A percentile compares a stretch with the other conserved stretches of the same genome.
Conservation (phyloP, 92 coral and sea anemone species). For the Bergia puertoricense region DNA sequence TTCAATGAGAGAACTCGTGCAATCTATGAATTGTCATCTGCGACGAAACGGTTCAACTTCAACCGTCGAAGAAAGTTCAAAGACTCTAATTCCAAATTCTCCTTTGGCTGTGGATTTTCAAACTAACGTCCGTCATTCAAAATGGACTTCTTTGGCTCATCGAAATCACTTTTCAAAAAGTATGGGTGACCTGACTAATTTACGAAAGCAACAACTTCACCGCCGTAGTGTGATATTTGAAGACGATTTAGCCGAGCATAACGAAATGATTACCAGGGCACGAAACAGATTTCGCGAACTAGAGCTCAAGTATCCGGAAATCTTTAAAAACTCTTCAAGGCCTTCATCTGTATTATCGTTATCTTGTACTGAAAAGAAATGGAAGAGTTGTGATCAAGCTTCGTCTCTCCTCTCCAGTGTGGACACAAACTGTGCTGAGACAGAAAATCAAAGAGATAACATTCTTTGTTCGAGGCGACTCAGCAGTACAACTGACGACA, state of each 20-base stretch:
- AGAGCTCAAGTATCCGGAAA: conserved; percentile 90
- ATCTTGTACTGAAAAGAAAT: conserved; percentile 23
- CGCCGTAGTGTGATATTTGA: conserved; percentile 80
- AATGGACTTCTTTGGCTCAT: conserved; percentile 41
- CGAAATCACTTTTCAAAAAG: conserved; percentile 86
- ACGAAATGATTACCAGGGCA: conserved; percentile 83
- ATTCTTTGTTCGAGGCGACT: conserved; percentile 40
- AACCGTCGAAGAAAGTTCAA: conserved; percentile 11
- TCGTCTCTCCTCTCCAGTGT: neutral
- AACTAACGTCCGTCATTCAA: neutral
- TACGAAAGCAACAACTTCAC: conserved; percentile 46
- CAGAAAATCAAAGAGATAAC: neutral
- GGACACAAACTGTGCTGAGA: conserved; percentile 5
- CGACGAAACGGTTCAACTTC: conserved; percentile 4
- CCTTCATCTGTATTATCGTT: conserved; percentile 63
- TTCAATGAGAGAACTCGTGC: conserved; percentile 14
- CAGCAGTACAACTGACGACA: conserved; percentile 3
- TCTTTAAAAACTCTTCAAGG: conserved; percentile 70
- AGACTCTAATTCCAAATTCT: conserved; percentile 1
- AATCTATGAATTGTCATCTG: conserved; percentile 26
- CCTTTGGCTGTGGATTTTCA: neutral
- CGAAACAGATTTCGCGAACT: conserved; percentile 80
- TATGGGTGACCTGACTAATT: conserved; percentile 73
- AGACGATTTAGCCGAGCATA: conserved; percentile 82
- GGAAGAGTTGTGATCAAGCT: conserved; percentile 4